Evolutionary conservation across 1,140 invertebrate genomes (phyloP).

Genomic region (Aphaenogaster rudis): DNA sequence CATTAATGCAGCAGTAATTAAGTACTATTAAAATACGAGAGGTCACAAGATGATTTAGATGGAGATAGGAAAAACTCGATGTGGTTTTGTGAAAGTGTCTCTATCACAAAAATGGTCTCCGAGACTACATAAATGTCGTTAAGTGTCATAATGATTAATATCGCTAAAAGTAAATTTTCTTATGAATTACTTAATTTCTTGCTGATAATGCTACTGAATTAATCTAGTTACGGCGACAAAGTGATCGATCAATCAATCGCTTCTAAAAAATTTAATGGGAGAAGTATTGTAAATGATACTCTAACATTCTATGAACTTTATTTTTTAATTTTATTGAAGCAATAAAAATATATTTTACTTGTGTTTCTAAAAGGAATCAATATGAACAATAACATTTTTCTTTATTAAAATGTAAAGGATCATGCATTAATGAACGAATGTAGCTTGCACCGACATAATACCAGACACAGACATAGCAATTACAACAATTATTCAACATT

Average conservation of each 20-base stretch:
- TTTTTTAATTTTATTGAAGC: neutral
- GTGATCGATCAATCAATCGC: neutral
- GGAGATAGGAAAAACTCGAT: neutral
- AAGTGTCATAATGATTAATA: neutral
- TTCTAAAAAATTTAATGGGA: neutral
- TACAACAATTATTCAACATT: conserved; percentile 40
- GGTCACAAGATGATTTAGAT: neutral
- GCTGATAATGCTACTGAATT: neutral
- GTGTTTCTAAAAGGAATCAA: neutral
- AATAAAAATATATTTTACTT: neutral
- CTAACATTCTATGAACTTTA: neutral
- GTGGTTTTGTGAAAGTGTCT: neutral
- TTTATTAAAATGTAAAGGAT: neutral
- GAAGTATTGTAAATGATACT: neutral
- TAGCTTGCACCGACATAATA: neutral
- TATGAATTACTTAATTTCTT: conserved; percentile 13
- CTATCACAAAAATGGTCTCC: neutral
- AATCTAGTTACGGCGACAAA: neutral
- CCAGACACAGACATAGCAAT: neutral
- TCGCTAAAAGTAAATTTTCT: conserved; percentile 1
- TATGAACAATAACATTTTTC: neutral
- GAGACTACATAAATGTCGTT: conserved; percentile 1
- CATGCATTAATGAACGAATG: neutral
- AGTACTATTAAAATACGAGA: conserved; percentile 24
- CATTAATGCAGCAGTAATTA: conserved; percentile 41